Evolutionary conservation across 37 sponge, comb jelly and placozoan genomes (phyloP), one percentile per base, ranked within the genome.

Genomic region (Spongilla lacustris): DNA sequence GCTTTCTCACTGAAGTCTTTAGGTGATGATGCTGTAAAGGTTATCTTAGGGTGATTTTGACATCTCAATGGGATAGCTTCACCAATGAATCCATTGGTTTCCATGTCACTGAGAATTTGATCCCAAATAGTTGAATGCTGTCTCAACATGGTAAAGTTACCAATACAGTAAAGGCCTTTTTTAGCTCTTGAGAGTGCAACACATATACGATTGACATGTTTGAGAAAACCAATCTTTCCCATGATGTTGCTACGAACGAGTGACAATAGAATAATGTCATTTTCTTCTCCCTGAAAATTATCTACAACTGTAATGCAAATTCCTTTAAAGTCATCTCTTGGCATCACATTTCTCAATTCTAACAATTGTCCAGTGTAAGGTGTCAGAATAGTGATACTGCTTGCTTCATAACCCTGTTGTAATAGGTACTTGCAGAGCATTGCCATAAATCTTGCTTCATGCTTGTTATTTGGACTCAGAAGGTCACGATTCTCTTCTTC

Each of bases 221-320:
- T 86, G 30, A 95, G 75, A 69, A 96, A 98, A 0, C 99, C 99
- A 78, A 94, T 84, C 9, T 76, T 96, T 2, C 69, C 72, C 11
- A 49, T 29, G 13, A 48, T 21, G 67, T 94, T 96, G 36, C 93
- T 94, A 19, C 99, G 91, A 4, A 93, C 94, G 0, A 98, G 78
- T 23, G 97, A 93, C 5, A 98, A 83, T 22, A 98, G 74, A 14
- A 98, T 89, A 50, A 96, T 93, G 46, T 96, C 92, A 86, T 98
- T 98, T 79, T 98, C 99, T 73, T 98, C 99, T n/a, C 99, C 99
- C 58, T 98, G 98, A 69, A 93, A 98, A 78, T 94, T 89, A 66
- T 98, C 98, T 5, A 98, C 80, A 31, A 93, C 89, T 46, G 81
- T 48, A 58, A 94, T 74, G 13, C 86, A 67, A 17, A 98, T 88